phyloP scores from a whole-genome alignment of 2,113 vertebrate genomes.

The Gymnogyps californianus region DNA sequence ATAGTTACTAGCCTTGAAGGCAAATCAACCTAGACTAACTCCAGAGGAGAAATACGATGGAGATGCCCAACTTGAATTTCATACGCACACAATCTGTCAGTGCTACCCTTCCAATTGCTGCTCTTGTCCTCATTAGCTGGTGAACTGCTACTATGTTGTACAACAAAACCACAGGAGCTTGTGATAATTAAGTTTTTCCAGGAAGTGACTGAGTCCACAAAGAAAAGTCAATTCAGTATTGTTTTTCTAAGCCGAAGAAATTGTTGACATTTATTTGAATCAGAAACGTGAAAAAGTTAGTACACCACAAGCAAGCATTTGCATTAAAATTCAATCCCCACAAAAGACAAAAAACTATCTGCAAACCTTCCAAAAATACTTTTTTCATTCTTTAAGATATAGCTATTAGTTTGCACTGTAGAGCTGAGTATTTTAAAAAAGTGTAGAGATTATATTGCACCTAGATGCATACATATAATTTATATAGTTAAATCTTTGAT shows the following conservation, averaged over 20 bases:
- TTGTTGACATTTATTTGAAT: not conserved
- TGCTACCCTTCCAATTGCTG: not conserved
- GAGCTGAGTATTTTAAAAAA: not conserved
- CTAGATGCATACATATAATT: not conserved
- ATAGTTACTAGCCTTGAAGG: not conserved
- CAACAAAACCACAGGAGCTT: not conserved
- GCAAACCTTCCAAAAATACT: not conserved
- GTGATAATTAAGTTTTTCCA: not conserved
- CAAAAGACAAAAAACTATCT: not conserved
- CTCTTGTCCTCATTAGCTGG: not conserved
- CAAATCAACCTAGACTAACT: not conserved
- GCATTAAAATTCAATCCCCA: not conserved
- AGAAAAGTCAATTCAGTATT: not conserved
- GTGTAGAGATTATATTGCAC: not conserved
- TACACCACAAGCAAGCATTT: not conserved
- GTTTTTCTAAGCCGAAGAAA: not conserved
- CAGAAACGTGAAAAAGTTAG: not conserved
- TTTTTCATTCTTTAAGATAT: not conserved
- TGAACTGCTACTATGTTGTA: not conserved
- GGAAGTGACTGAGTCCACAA: not conserved
- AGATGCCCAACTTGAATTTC: not conserved
- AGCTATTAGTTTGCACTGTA: not conserved
- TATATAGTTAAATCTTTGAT: not conserved
- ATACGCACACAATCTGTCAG: not conserved
- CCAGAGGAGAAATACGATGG: not conserved